Conservation (phyloP, 1,140 invertebrate genomes). For the Cydia strobilella region DNA sequence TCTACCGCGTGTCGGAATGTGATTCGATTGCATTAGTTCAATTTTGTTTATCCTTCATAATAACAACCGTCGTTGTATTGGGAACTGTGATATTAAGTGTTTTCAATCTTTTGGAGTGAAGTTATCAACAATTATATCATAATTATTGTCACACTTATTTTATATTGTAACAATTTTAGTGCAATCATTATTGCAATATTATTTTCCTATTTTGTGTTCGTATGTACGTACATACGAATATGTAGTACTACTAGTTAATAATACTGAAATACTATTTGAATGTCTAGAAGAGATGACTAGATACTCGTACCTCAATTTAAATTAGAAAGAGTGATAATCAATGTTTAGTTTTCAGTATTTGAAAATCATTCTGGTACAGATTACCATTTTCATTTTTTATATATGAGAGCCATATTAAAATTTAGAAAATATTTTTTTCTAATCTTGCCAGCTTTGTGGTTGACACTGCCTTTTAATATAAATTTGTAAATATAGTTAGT, state of each 20-base stretch:
- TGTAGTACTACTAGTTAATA: constrained; percentile 37
- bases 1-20: constrained; percentile 43
- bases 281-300: constrained; percentile 17
- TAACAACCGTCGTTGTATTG: constrained; percentile 59
- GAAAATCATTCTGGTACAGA: constrained; percentile 33
- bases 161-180: constrained; percentile 41
- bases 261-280: constrained; percentile 40
- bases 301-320: constrained; percentile 26
- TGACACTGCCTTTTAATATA: constrained; percentile 72
- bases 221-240: too few species aligned
- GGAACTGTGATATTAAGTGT: constrained; percentile 79
- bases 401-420: constrained; percentile 75
- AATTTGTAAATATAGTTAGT: constrained; percentile 69
- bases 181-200: constrained; percentile 44
- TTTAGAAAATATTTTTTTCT: constrained; percentile 67
- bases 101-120: constrained; percentile 66
- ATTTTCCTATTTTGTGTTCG: constrained; percentile 52
- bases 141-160: constrained; percentile 39
- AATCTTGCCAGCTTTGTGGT: constrained; percentile 78
- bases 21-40: constrained; percentile 44
- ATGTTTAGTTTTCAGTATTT: constrained; percentile 37
- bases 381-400: constrained; percentile 51
- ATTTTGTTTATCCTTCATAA: constrained; percentile 37
- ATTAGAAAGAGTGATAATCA: constrained; percentile 37
- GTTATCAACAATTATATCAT: constrained; percentile 44